Conservation (phyloP, 2,113 vertebrate species). For the Halichoerus grypus region DNA sequence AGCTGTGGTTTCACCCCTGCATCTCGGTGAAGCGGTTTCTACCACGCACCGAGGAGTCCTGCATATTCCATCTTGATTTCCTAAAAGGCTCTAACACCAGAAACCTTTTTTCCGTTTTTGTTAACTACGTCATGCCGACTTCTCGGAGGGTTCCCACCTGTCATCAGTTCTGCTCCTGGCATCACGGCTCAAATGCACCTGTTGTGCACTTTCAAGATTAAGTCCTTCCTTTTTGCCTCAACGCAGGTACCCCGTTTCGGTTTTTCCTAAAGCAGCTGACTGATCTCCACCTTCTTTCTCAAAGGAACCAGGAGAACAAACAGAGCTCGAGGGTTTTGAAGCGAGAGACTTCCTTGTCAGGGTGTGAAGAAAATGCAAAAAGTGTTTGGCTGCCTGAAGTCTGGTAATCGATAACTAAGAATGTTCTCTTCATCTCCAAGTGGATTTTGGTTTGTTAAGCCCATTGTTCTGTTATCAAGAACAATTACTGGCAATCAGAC, state of each 20-base stretch:
- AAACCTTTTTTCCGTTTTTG: neutral
- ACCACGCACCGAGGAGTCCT: rapidly evolving
- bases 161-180: neutral
- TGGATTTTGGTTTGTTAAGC: neutral
- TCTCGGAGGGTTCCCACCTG: neutral
- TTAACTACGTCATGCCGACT: neutral
- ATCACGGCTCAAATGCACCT: neutral
- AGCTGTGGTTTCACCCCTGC: neutral
- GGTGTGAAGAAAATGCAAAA: neutral
- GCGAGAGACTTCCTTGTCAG: neutral
- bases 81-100: rapidly evolving
- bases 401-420: neutral
- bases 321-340: rapidly evolving
- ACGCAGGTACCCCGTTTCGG: neutral
- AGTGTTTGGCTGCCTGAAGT: neutral
- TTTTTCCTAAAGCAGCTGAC: neutral
- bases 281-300: neutral
- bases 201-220: neutral
- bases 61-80: neutral
- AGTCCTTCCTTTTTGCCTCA: neutral
- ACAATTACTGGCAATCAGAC: slow-evolving; percentile 1
- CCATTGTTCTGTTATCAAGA: neutral
- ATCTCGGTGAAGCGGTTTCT: rapidly evolving
- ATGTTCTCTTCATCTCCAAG: neutral
- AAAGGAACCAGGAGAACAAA: neutral